Base-by-base conservation (phyloP, 2,888 invertebrate species). In the Cosmopolites sordidus region DNA sequence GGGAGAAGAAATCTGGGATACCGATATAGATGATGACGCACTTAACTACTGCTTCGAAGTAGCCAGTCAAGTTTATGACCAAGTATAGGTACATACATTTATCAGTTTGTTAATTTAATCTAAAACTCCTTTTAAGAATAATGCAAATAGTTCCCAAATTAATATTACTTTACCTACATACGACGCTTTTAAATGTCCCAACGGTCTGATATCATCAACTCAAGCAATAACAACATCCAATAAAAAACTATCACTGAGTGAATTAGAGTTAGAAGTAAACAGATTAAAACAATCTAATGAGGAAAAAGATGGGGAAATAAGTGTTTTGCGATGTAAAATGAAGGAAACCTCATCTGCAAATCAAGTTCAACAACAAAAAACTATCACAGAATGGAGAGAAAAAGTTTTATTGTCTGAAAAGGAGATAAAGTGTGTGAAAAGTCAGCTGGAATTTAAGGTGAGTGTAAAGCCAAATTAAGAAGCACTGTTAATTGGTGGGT, bases 381-480 rank as follows among this genome's bases (percentile, higher is more conserved):
- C 75, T 0, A 75, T 78, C 58, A 73, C 73, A 60, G 79, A 81
- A 58, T 80, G 76, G 76, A 75, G 72, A 0, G 76, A 78, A 3
- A 80, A 80, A 63, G 61, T 79, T 9, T 60, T 65, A 11, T 59
- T 62, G 2, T 72, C 70, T 15, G 76, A 73, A 18, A 76, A 68
- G 46, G 76, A 80, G 60, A 64, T 78, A 60, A 70, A 73, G 49
- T 73, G 76, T 58, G 68, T 79, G 43, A 74, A 73, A 60, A 79
- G 76, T 47, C 77, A 81, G 64, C 67, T 82, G 40, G 81, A 81
- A 63, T 80, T 81, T 65, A 81, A 81, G 75, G 81, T 79, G 61
- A 54, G 53, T 53, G 47, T 9, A 38, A 14, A 15, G 17, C n/a
- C 17, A 29, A 15, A 3, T 40, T 16, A 38, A 11, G 16, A 12